These are phyloP conservation scores for Oegoconia quadripuncta DNA, from an alignment of 2,888 invertebrate genomes.

Conservation along the genomic window DNA sequence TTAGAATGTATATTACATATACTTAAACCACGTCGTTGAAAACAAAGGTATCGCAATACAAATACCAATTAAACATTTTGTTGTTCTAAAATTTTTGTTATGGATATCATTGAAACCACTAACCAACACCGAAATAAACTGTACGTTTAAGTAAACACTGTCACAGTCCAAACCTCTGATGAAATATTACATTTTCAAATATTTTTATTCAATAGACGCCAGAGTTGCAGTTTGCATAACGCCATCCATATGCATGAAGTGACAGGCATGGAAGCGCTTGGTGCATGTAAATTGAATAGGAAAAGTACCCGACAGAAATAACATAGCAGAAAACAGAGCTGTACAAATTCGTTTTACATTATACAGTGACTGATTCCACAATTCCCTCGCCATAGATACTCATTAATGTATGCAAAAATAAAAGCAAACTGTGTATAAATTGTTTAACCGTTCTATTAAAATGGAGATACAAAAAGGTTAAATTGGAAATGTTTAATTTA, in stretches of 20 bases:
- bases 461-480: too few species aligned
- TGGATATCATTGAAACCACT: too few species aligned
- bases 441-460: too few species aligned
- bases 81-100: background rate
- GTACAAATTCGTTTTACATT: slow-evolving; percentile 54
- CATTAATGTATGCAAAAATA: background rate
- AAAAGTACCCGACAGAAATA: slow-evolving; percentile 54
- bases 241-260: slow-evolving; percentile 67
- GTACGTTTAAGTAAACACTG: background rate
- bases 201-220: slow-evolving; percentile 60
- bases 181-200: slow-evolving; percentile 37
- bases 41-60: too few species aligned
- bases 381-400: background rate
- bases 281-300: slow-evolving; percentile 64
- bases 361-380: slow-evolving; percentile 6
- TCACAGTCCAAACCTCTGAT: background rate
- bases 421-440: too few species aligned
- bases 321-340: slow-evolving; percentile 48
- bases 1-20: too few species aligned
- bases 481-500: too few species aligned
- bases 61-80: background rate
- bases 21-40: too few species aligned
- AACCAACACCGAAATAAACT: background rate
- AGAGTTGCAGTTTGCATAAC: slow-evolving; percentile 65
- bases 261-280: slow-evolving; percentile 46